Base-by-base conservation (phyloP, 2,888 invertebrate species). In the Mycogona germanica region DNA sequence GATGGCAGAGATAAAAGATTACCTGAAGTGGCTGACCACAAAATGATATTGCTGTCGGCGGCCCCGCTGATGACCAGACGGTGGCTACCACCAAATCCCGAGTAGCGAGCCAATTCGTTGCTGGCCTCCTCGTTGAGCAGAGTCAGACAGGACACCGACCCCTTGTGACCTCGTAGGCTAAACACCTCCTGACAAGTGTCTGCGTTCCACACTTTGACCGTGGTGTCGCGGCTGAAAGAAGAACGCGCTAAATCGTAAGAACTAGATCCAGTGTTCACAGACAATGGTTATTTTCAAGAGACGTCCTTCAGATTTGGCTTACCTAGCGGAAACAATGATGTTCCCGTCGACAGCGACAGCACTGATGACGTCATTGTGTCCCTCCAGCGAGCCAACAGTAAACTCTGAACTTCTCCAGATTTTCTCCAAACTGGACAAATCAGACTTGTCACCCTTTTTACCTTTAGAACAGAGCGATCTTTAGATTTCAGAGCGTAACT, bases 1-100 rank as follows among this genome's bases (percentile, higher is more conserved):
- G 3, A 45, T 21, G 12, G 25, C 9, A 38, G 17, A 23, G n/a
- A n/a, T n/a, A n/a, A n/a, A n/a, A n/a, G n/a, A 46, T 50, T 58
- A 68, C 68, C 68, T 60, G 65, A 60, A 1, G 60, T 55, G 9
- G 66, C 56, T 19, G 64, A 62, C 69, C 69, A 69, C 1, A 68
- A 38, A 53, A 65, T 66, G 47, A 67, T 59, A 23, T 61, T 62
- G 54, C 68, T 68, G 58, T 69, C 69, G 3, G 60, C 58, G 1
- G 68, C 67, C 4, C 65, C 67, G 60, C 66, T 68, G 41, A 68
- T 52, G 21, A 64, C 60, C 17, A 67, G 55, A 32, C 61, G 56
- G 21, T 63, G 50, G 12, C 29, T 32, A 29, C 50, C 37, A 7
- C 41, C 30, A 7, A 55, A 53, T 19, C 57, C 56, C 26, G 60